Conservation (phyloP, 2,113 vertebrate genomes). For the Onychostruthus taczanowskii region DNA sequence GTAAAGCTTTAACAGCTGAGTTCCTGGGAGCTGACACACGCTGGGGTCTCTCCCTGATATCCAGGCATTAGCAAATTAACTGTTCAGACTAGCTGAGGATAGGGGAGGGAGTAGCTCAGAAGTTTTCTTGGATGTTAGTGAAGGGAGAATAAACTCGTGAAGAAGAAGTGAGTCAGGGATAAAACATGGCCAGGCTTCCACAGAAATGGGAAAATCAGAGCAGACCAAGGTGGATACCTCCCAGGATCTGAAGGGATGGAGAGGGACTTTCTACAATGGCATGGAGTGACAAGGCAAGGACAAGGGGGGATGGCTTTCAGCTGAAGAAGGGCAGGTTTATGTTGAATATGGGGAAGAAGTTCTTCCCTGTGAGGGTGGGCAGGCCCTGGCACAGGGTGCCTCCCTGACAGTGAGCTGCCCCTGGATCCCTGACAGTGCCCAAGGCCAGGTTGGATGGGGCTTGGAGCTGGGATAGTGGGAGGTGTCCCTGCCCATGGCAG, state of each 20-base stretch:
- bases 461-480: rapidly evolving
- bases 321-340: neutral
- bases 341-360: neutral
- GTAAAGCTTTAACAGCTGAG: neutral
- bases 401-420: too few species aligned
- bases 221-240: neutral
- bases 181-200: neutral
- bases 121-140: neutral
- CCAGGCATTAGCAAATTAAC: neutral
- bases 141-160: neutral
- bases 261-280: neutral
- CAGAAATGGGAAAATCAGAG: neutral
- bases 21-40: neutral
- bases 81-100: neutral
- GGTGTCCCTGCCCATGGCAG: neutral
- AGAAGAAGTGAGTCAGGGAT: neutral
- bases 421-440: neutral
- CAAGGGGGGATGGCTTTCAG: neutral
- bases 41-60: neutral
- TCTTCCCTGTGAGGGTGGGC: rapidly evolving
- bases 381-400: neutral
- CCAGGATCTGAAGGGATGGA: neutral
- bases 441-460: rapidly evolving
- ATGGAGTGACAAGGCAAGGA: neutral
- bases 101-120: neutral